Percentiles rank a stretch among this genome's conserved stretches.
These are phyloP conservation scores for Dasypus novemcinctus DNA, from an alignment of 2,113 vertebrate genomes.

Conservation along the genomic window DNA sequence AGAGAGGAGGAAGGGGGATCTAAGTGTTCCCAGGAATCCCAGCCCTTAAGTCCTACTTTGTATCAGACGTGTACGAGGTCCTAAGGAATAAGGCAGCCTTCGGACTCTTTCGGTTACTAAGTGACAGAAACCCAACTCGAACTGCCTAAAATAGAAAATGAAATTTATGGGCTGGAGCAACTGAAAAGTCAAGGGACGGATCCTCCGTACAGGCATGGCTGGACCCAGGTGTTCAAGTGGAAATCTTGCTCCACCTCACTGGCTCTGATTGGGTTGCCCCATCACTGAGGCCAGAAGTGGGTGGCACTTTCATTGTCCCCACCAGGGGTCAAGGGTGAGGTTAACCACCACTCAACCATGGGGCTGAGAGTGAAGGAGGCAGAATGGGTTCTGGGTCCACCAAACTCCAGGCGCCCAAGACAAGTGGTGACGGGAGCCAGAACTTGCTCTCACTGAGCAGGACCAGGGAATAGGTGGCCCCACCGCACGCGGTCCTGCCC, in stretches of 20 bases:
- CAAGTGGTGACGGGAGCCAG: not conserved
- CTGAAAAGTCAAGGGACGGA: not conserved
- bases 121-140: not conserved
- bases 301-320: not conserved
- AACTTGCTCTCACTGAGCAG: not conserved
- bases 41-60: not conserved
- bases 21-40: not conserved
- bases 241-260: not conserved
- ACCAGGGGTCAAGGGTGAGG: not conserved
- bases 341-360: not conserved
- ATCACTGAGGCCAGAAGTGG: not conserved
- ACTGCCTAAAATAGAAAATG: not conserved
- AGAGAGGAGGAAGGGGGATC: not conserved
- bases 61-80: not conserved
- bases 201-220: too few species aligned
- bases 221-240: not conserved
- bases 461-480: not conserved
- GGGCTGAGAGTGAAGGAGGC: not conserved
- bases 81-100: not conserved
- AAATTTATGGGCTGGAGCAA: not conserved
- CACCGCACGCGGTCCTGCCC: too few species aligned
- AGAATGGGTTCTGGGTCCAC: not conserved
- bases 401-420: not conserved
- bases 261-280: not conserved
- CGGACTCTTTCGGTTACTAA: not conserved